Conservation (phyloP, 2,797 vertebrate species). For the Gallinago stenura region DNA sequence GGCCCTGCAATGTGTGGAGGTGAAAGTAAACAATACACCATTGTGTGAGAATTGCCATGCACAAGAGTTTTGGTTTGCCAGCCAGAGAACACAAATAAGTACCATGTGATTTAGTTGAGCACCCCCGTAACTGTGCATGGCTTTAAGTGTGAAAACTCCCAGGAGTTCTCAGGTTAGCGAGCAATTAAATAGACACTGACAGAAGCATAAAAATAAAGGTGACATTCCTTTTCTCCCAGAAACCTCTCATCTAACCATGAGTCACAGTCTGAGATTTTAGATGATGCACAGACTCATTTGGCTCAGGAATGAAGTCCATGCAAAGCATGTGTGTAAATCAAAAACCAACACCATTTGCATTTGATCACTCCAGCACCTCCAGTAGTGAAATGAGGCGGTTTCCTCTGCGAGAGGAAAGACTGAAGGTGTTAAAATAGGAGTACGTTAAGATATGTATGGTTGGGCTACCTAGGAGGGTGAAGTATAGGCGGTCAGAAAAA, state of each 20-base stretch:
- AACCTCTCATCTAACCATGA: not conserved
- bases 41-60: not conserved
- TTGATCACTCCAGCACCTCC: not conserved
- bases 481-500: not conserved
- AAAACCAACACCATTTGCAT: not conserved
- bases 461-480: not conserved
- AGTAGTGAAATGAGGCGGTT: not conserved
- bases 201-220: conserved; percentile 46
- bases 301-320: not conserved
- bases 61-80: not conserved
- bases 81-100: not conserved
- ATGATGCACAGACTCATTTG: not conserved
- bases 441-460: fast-evolving
- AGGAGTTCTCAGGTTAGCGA: not conserved
- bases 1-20: not conserved
- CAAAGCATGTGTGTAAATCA: not conserved
- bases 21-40: not conserved
- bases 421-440: not conserved
- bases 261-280: conserved; percentile 12
- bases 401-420: not conserved
- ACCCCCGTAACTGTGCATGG: not conserved
- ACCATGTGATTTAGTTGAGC: not conserved
- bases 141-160: not conserved
- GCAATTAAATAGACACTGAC: not conserved
- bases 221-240: conserved; percentile 15